phyloP scores from a whole-genome alignment of 2,797 vertebrate genomes.

The Echiichthys vipera region DNA sequence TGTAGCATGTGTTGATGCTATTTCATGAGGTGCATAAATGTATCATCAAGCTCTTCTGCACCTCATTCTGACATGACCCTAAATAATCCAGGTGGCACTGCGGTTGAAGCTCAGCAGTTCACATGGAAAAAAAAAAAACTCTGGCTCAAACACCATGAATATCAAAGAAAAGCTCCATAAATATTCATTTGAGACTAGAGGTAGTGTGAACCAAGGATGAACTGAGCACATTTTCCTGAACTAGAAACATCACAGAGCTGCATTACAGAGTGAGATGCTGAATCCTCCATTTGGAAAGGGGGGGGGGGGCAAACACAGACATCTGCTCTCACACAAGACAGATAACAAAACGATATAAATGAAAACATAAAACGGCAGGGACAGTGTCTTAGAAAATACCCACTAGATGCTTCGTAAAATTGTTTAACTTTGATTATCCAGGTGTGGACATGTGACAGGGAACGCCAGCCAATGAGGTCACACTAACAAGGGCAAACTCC shows the following conservation, averaged over 20 bases:
- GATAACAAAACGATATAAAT: not conserved
- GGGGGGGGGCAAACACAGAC: not conserved
- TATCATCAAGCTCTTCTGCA: not conserved
- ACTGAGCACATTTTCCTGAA: constrained; percentile 35
- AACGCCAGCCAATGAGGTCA: not conserved
- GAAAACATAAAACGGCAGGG: not conserved
- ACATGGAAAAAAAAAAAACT: constrained; percentile 38
- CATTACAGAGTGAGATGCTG: not conserved
- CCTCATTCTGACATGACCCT: not conserved
- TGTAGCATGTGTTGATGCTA: not conserved
- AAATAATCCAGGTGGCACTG: constrained; percentile 35
- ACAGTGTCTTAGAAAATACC: not conserved
- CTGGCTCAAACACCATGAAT: constrained; percentile 44
- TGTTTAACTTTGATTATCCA: constrained; percentile 8
- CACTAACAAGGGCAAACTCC: not conserved
- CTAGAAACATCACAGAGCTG: constrained; percentile 7
- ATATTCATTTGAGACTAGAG: constrained; percentile 44
- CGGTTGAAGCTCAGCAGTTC: constrained; percentile 18
- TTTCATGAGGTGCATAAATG: too few species aligned
- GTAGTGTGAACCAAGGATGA: constrained; percentile 31
- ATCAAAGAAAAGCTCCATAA: constrained; percentile 54
- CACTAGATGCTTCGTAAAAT: not conserved
- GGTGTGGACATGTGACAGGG: not conserved
- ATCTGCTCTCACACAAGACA: not conserved
- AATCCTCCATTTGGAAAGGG: not conserved